Evolutionary conservation across 2,888 invertebrate species (phyloP), one percentile per base, ranked within the genome.

Genomic region (Noctua pronuba): DNA sequence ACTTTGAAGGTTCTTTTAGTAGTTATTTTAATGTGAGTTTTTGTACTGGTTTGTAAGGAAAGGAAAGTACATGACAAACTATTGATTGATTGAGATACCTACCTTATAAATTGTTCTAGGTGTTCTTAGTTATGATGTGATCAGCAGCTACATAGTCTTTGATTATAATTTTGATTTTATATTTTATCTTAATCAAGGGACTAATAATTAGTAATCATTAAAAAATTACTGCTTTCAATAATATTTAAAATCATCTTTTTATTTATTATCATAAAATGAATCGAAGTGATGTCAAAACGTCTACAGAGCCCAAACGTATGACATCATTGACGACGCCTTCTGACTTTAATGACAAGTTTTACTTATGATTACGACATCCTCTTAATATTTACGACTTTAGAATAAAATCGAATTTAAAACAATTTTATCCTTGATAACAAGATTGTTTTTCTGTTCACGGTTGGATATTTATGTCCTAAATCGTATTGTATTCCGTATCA

Each of bases 251-350:
- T 10, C 2, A 31, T n/a, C 7, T 41, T 73, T 67, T 75, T 38
- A 44, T 73, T 86, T 78, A 66, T 62, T 62, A 31, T 52, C 38
- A 68, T 64, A 67, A 79, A 77, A 85, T 70, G 28, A 49, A 65
- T 80, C 13, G n/a, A 65, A 75, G 60, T 86, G 73, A 88, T 86
- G 70, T 76, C 74, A 83, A 84, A 73, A 64, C 71, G 71, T 62
- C 76, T 81, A 60, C 38, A 35, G 41, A 67, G 24, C 13, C 52
- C 52, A 68, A n/a, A 72, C 62, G 21, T 62, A 81, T 88, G 89
- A 88, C 86, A 88, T 89, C 88, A 89, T 71, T 80, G 77, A 82
- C 70, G 68, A 80, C 69, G 71, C 77, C 72, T 79, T 80, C 73
- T 78, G 78, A 80, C 55, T 80, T 79, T 78, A 85, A 88, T 78